Evolutionary conservation across 2,113 vertebrate genomes (phyloP), one percentile per base, ranked within the genome.

Genomic region (Plecotus auritus): DNA sequence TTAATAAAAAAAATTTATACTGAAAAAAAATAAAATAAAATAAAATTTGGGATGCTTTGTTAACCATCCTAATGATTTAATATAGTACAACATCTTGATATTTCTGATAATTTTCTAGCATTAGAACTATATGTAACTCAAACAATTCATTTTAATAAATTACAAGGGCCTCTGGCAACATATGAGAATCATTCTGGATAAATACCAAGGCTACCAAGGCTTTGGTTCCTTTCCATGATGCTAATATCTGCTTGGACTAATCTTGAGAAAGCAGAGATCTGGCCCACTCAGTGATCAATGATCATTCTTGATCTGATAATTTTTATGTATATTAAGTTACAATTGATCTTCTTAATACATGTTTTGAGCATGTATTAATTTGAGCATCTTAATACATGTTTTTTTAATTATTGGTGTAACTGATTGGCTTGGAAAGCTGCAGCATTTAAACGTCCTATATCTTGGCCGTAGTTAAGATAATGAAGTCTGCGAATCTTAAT

Each of bases 361-460:
- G 7, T 66, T 78, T 74, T 96, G n/a, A n/a, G n/a, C n/a, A n/a
- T n/a, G n/a, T n/a, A n/a, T n/a, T n/a, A n/a, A n/a, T n/a, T n/a
- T n/a, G n/a, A n/a, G n/a, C 9, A 0, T 94, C 88, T 95, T 95
- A 85, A 83, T 14, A 76, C 8, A 35, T 80, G 7, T 66, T 78
- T 74, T 96, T 80, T 49, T 76, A 94, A 93, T 96, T 95, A 54
- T 85, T 89, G 28, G 12, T 92, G 49, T 94, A 6, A 30, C 88
- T 82, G 89, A 90, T 70, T 80, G 92, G 32, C 45, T 70, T 54
- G 87, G 69, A 84, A 95, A 94, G 23, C 23, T 30, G 10, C 88
- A 54, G 37, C 80, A 86, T 80, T 2, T 80, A 13, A 90, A 51
- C 9, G 94, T 95, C 96, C 91, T 78, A 2, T 47, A 20, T 93